Evolutionary conservation across 2,888 invertebrate genomes (phyloP).

Genomic region (Halictus quadricinctus): DNA sequence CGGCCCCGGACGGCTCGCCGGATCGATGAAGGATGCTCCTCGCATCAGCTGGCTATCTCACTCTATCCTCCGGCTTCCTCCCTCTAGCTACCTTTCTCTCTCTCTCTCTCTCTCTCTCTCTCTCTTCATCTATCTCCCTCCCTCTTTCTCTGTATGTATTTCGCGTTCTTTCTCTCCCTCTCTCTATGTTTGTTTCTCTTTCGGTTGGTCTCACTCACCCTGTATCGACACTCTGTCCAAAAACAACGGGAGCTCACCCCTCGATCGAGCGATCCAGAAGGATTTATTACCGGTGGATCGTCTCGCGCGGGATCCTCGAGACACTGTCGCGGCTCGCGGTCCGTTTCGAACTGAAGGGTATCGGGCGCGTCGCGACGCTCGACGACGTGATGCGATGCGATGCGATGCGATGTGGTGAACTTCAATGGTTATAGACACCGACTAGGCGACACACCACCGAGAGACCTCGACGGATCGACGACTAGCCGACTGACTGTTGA

Average conservation of each 20-base stretch:
- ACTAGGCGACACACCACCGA: not conserved
- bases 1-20: constrained; percentile 42
- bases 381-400: constrained; percentile 2
- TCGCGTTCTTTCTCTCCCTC: not conserved
- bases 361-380: constrained; percentile 4
- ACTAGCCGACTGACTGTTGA: not conserved
- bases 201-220: not conserved
- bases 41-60: constrained; percentile 29
- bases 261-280: not conserved
- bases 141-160: not conserved
- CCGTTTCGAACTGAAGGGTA: constrained; percentile 34
- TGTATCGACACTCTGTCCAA: not conserved
- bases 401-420: not conserved
- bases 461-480: not conserved
- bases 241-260: not conserved
- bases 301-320: not conserved
- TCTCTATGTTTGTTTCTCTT: not conserved
- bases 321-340: constrained; percentile 45
- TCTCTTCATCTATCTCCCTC: not conserved
- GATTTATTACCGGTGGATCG: not conserved
- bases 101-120: constrained; percentile 4
- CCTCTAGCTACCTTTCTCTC: not conserved
- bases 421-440: constrained; percentile 1
- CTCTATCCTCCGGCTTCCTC: not conserved
- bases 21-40: constrained; percentile 64